Conservation (phyloP, 2,113 vertebrate genomes). For the Engraulis encrasicolus region DNA sequence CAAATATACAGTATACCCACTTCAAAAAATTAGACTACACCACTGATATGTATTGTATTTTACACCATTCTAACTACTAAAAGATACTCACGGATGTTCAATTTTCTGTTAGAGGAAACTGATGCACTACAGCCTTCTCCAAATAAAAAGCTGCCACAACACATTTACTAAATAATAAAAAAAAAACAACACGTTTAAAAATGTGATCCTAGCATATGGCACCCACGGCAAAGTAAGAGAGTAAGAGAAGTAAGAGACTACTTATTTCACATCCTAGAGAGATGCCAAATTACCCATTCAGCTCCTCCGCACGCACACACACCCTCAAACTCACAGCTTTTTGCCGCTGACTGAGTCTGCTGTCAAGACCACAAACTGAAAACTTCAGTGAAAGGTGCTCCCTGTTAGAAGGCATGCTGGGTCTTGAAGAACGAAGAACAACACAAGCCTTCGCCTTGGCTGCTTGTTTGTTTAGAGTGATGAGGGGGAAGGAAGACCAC, state of each 20-base stretch:
- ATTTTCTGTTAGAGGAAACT: not conserved
- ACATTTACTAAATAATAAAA: not conserved
- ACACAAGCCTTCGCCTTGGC: too few relatives aligned
- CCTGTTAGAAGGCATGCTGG: constrained; percentile 11
- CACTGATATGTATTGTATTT: not conserved
- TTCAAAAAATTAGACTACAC: too few relatives aligned
- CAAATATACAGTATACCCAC: too few relatives aligned
- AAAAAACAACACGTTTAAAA: not conserved
- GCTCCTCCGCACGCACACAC: too few relatives aligned
- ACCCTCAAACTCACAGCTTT: too few relatives aligned
- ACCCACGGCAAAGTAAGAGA: not conserved
- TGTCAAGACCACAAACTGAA: not conserved
- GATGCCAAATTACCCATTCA: not conserved
- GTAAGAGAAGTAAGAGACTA: too few relatives aligned
- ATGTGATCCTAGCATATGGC: constrained; percentile 1
- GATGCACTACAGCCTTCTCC: not conserved
- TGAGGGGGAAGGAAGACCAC: constrained; percentile 64
- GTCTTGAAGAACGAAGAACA: constrained; percentile 58
- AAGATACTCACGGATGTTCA: not conserved
- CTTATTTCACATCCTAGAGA: not conserved
- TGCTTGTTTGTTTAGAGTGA: constrained; percentile 79
- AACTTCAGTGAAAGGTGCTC: constrained; percentile 15
- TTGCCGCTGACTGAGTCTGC: not conserved
- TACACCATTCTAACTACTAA: not conserved
- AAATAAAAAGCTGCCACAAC: not conserved